Evolutionary conservation across 2,797 vertebrate genomes (phyloP), one percentile per base, ranked within the genome.

Genomic region (Smutsia temminckii): DNA sequence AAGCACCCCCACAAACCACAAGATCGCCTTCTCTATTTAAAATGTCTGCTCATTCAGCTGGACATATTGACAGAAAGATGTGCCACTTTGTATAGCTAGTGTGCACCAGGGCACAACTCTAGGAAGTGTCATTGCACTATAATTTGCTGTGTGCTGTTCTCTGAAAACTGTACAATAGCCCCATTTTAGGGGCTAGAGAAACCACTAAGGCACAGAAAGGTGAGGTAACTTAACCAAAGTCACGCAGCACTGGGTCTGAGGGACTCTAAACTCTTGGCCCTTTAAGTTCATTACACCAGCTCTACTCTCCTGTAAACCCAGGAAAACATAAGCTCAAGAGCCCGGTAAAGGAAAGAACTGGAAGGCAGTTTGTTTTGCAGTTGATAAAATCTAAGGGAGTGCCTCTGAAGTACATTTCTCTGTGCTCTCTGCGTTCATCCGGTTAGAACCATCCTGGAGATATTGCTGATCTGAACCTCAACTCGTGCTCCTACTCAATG

Each of bases 1-100:
- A 32, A 69, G 12, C 18, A 25, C 7, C n/a, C 32, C 57, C n/a
- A 11, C n/a, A 46, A 68, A 40, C 34, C 16, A 20, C 57, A 40
- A 23, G 11, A 49, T 3, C 1, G 21, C 51, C 57, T 4, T 27
- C 40, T n/a, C 9, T 5, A n/a, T n/a, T 3, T 16, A 10, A 11
- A 11, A 21, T 0, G 29, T 25, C 51, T n/a, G 27, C 75, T 23
- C 7, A 61, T 34, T 20, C 34, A 0, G 10, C 2, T 1, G 5
- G 13, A 27, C 0, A 0, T n/a, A 7, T 1, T 2, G 4, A 17
- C 40, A 72, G 27, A 69, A 16, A 66, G 40, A 68, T 0, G 6
- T 2, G 32, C 46, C 46, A 4, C 1, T 37, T 6, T n/a, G 27
- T 5, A 14, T 0, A 5, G 57, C n/a, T 5, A 5, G 9, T 12